Conservation (phyloP, 2,113 vertebrate genomes). For the Ictalurus punctatus region DNA sequence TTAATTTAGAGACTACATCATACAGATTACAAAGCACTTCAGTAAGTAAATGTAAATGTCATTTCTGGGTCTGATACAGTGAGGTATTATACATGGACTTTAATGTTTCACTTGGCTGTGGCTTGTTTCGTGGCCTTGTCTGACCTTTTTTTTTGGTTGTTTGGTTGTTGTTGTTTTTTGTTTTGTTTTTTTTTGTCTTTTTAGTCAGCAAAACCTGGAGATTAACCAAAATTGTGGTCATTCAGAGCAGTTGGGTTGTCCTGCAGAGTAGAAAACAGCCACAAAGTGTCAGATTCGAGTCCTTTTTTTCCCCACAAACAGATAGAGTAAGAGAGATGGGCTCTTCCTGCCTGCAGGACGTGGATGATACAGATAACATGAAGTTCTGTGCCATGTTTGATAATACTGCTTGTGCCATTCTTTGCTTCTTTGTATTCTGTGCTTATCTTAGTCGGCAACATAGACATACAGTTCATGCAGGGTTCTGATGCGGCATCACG, state of each 20-base stretch:
- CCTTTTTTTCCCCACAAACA: not conserved
- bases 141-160: not conserved
- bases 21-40: not conserved
- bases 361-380: not conserved
- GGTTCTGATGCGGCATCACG: not conserved
- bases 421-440: not conserved
- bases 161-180: not conserved
- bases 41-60: not conserved
- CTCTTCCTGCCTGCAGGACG: not conserved
- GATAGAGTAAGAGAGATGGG: slow-evolving; percentile 15
- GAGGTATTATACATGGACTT: not conserved
- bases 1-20: not conserved
- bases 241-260: not conserved
- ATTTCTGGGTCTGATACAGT: not conserved
- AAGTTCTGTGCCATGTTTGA: slow-evolving; percentile 34
- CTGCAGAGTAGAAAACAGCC: not conserved
- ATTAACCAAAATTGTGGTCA: not conserved
- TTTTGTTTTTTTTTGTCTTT: not conserved
- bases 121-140: not conserved
- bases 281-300: not conserved
- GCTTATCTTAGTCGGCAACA: slow-evolving; percentile 31
- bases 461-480: slow-evolving; percentile 6
- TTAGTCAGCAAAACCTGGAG: not conserved
- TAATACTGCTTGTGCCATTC: slow-evolving; percentile 32
- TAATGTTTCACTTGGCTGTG: not conserved